phyloP scores from a whole-genome alignment of 2,797 vertebrate genomes.

The Apodemus agrarius region DNA sequence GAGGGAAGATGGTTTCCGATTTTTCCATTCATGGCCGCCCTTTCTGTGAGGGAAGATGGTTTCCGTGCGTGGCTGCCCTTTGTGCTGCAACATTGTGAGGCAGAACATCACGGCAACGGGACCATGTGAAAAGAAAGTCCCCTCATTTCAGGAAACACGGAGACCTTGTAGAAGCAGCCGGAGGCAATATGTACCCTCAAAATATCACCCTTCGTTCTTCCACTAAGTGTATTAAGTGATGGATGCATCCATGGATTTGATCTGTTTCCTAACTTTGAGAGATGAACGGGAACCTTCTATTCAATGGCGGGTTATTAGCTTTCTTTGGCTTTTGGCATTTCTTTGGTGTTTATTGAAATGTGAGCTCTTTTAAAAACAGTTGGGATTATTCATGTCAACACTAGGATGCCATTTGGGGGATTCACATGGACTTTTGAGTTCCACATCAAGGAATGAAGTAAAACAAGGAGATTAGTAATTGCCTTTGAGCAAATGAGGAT shows the following conservation, averaged over 20 bases:
- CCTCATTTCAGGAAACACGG: neutral
- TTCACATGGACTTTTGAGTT: neutral
- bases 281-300: neutral
- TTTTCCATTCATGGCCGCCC: neutral
- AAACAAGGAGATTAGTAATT: neutral
- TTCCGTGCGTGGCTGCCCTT: neutral
- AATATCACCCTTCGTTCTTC: neutral
- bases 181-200: neutral
- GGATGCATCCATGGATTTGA: neutral
- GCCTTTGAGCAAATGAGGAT: neutral
- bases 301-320: neutral
- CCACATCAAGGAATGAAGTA: neutral
- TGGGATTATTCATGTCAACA: neutral
- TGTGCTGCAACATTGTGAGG: too few relatives aligned
- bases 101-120: neutral
- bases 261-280: neutral
- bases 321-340: conserved; percentile 33
- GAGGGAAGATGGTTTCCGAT: too few relatives aligned
- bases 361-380: conserved; percentile 5
- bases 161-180: neutral
- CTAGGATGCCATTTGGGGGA: neutral
- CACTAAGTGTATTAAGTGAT: neutral
- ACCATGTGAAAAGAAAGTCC: too few relatives aligned
- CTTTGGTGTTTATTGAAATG: conserved; percentile 1
- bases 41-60: neutral